These are phyloP conservation scores for Syngnathus scovelli DNA, from an alignment of 2,113 vertebrate species.

Conservation along the genomic window DNA sequence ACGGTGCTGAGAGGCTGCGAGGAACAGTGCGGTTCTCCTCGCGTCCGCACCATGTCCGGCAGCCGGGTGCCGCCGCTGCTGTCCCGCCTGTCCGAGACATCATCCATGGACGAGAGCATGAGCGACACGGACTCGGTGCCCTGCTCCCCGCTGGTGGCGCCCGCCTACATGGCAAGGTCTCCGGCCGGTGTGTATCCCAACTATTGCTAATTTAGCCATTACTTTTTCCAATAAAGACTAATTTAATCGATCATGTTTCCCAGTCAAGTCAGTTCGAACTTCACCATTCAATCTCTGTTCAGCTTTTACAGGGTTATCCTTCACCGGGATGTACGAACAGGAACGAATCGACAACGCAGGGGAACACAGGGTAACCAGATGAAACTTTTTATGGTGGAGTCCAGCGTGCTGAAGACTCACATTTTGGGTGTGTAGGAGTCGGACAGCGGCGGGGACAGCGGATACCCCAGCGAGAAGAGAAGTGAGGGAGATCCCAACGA, in stretches of 20 bases:
- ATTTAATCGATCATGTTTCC: too few species aligned
- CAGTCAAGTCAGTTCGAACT: too few species aligned
- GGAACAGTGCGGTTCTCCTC: constrained; percentile 87
- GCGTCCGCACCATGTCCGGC: constrained; percentile 79
- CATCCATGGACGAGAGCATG: constrained; percentile 83
- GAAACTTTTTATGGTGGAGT: neutral
- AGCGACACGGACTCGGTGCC: constrained; percentile 86
- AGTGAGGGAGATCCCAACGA: constrained; percentile 84
- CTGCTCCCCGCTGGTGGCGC: constrained; percentile 53
- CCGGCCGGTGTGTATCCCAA: constrained; percentile 32
- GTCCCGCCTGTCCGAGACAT: constrained; percentile 83
- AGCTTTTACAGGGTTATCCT: constrained; percentile 72
- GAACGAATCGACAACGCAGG: constrained; percentile 62
- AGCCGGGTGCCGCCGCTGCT: constrained; percentile 76
- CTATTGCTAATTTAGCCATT: too few species aligned
- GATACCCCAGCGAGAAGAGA: constrained; percentile 90
- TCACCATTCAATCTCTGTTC: neutral
- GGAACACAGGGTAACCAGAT: constrained; percentile 79
- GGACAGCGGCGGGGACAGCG: constrained; percentile 91
- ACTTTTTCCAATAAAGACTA: too few species aligned
- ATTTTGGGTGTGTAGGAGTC: constrained; percentile 70
- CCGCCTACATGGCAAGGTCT: constrained; percentile 61
- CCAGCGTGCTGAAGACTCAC: neutral
- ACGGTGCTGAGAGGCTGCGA: constrained; percentile 88
- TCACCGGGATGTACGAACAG: constrained; percentile 76